Percentiles rank a stretch among this genome's conserved stretches.
Conservation (phyloP, 2,797 vertebrate species). For the Enteromius radiatus region DNA sequence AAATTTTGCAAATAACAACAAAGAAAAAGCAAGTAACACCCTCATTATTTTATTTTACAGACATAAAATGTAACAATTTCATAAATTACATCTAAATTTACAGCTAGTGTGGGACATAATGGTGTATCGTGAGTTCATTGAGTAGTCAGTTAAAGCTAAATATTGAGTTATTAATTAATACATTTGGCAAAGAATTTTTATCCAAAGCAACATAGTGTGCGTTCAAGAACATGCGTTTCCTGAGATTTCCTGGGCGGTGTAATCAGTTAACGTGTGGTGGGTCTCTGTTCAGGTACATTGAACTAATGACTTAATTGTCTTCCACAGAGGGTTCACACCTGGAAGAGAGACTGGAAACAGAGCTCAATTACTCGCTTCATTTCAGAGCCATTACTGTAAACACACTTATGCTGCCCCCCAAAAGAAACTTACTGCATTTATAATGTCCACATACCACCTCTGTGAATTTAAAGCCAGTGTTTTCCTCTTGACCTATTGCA, state of each 20-base stretch:
- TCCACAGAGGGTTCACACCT: slow-evolving; percentile 57
- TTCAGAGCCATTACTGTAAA: slow-evolving; percentile 51
- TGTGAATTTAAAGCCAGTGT: slow-evolving; percentile 22
- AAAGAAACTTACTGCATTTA: neutral
- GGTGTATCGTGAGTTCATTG: neutral
- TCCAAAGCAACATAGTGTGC: neutral
- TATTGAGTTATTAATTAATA: neutral
- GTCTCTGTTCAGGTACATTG: slow-evolving; percentile 65
- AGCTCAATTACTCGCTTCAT: slow-evolving; percentile 60
- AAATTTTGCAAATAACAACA: neutral
- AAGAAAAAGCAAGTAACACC: neutral
- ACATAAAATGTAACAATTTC: neutral
- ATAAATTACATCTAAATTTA: neutral
- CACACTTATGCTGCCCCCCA: slow-evolving; percentile 28
- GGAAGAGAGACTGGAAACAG: slow-evolving; percentile 63
- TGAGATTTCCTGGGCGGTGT: slow-evolving; percentile 51
- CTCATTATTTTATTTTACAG: neutral
- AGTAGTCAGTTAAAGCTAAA: neutral
- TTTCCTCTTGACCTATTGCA: slow-evolving; percentile 1
- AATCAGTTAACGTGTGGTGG: slow-evolving; percentile 53
- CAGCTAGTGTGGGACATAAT: neutral
- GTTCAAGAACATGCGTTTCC: neutral
- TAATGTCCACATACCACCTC: slow-evolving; percentile 14
- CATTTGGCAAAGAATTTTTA: neutral
- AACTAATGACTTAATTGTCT: slow-evolving; percentile 67